Percentiles rank a stretch among this genome's conserved stretches.
These are phyloP conservation scores for Petrolisthes manimaculis DNA, from an alignment of 2,888 invertebrate genomes.

Conservation along the genomic window DNA sequence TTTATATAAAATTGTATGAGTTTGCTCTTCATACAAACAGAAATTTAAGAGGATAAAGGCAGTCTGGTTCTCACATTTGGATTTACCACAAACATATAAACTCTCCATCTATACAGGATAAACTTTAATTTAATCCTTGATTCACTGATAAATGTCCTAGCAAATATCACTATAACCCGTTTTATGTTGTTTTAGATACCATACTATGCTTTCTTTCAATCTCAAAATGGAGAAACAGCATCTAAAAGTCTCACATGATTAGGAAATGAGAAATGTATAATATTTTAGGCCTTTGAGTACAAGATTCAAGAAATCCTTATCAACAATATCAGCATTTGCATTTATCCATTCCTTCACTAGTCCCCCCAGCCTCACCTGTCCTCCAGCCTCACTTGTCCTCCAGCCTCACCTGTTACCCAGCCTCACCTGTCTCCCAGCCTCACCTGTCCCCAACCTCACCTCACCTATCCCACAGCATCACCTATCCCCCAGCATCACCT, in stretches of 20 bases:
- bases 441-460: not conserved
- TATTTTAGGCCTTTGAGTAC: not conserved
- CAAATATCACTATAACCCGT: too few relatives aligned
- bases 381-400: not conserved
- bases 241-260: too few relatives aligned
- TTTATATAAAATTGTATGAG: too few relatives aligned
- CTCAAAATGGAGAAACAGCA: too few relatives aligned
- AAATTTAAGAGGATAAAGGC: not conserved
- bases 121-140: too few relatives aligned
- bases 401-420: not conserved
- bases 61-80: too few relatives aligned
- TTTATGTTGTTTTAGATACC: too few relatives aligned
- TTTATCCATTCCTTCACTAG: not conserved
- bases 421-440: not conserved
- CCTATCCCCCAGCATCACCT: not conserved
- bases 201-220: too few relatives aligned
- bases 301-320: not conserved
- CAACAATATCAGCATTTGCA: not conserved
- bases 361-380: not conserved
- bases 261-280: too few relatives aligned
- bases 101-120: too few relatives aligned
- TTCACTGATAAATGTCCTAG: too few relatives aligned
- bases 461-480: not conserved
- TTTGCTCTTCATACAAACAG: not conserved
- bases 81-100: too few relatives aligned